Base-by-base conservation (phyloP, 2,888 invertebrate genomes). In the Mayetiola destructor region DNA sequence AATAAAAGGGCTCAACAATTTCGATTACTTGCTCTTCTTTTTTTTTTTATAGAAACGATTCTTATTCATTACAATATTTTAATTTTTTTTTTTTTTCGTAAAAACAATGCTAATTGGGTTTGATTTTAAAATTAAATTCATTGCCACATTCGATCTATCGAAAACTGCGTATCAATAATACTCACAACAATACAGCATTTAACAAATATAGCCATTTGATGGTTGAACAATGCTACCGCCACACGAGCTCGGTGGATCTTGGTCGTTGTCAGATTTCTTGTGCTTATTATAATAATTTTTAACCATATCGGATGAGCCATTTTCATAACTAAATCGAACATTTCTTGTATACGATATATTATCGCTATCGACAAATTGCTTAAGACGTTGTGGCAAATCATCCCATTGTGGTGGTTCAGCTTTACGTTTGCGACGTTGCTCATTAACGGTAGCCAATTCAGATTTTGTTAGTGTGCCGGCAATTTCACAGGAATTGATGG, bases 161-260 rank as follows among this genome's bases (percentile, higher is more conserved):
- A n/a, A n/a, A n/a, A n/a, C n/a, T n/a, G n/a, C n/a, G n/a, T n/a
- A n/a, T n/a, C n/a, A n/a, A n/a, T n/a, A n/a, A n/a, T n/a, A n/a
- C n/a, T n/a, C n/a, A 29, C n/a, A 37, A 16, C 48, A 23, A 23
- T n/a, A 52, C n/a, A 14, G 53, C 9, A 10, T 20, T 54, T 37
- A 57, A n/a, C n/a, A 53, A 55, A 57, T 54, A 30, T 54, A 57
- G 1, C 23, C 39, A 40, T 55, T 57, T 3, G 40, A 37, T 21
- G 23, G 36, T 16, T 54, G 21, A 30, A 57, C 27, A 12, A 48
- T 27, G 36, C 37, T 58, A 10, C 69, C 67, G 37, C 59, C 59
- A 23, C 71, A 72, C 35, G 71, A 66, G 57, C 68, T 70, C 1
- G 71, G 70, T 42, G 69, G 71, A 56, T 67, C 66, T 30, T 68